A percentile compares a stretch with the other conserved stretches of the same genome.
Evolutionary conservation across 2,888 invertebrate genomes (phyloP).

Genomic region (Willowsia nigromaculata): DNA sequence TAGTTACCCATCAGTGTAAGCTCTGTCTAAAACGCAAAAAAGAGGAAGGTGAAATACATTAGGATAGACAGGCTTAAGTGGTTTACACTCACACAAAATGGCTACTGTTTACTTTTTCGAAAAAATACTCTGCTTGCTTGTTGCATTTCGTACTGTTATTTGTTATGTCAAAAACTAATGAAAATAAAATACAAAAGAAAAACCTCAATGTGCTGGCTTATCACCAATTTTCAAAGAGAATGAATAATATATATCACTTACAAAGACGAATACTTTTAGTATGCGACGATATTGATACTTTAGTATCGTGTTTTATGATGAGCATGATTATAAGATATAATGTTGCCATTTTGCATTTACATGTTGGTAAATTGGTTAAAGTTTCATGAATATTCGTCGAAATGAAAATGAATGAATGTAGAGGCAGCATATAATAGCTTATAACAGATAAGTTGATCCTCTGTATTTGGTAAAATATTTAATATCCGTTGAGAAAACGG

Average conservation of each 20-base stretch:
- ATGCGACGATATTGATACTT: background rate
- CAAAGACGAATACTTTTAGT: background rate
- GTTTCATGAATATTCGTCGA: background rate
- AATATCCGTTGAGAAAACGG: background rate
- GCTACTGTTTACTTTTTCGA: conserved; percentile 21
- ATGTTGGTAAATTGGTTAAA: too few relatives aligned
- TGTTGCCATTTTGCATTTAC: background rate
- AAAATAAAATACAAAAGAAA: background rate
- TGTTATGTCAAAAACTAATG: background rate
- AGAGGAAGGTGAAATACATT: conserved; percentile 3
- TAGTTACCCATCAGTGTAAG: too few relatives aligned
- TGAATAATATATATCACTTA: background rate
- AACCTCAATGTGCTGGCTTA: background rate
- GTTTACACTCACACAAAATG: background rate
- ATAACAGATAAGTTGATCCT: background rate
- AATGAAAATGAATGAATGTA: too few relatives aligned
- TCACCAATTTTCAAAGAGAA: background rate
- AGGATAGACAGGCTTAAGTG: conserved; percentile 19
- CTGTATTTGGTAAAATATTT: background rate
- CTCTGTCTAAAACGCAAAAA: background rate
- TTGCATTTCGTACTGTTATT: background rate
- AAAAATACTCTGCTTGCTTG: background rate
- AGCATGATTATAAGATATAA: too few relatives aligned
- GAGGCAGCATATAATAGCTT: background rate
- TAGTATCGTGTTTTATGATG: background rate